Percentiles rank a stretch among this genome's conserved stretches.
Conservation (phyloP, 1,140 invertebrate genomes). For the Maniola jurtina region DNA sequence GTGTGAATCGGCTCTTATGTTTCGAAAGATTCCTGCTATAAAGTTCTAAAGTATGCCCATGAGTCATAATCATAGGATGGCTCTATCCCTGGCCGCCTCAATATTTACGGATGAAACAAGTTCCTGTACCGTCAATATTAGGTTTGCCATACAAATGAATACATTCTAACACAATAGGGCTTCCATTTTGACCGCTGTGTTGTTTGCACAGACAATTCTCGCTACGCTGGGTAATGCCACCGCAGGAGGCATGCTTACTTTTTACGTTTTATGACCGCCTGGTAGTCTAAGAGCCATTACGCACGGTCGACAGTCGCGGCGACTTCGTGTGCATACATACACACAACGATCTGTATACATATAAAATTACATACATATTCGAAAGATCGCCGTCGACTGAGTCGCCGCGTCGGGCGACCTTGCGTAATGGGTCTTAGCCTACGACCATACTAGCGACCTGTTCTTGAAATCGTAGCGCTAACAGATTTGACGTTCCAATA, state of each 20-base stretch:
- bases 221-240: slow-evolving; percentile 56
- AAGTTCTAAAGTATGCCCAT: slow-evolving; percentile 6
- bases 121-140: slow-evolving; percentile 70
- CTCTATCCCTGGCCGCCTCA: slow-evolving; percentile 31
- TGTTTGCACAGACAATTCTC: slow-evolving; percentile 72
- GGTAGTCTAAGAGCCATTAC: slow-evolving; percentile 18
- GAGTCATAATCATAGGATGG: slow-evolving; percentile 46
- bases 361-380: too few relatives aligned
- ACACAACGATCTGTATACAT: too few relatives aligned
- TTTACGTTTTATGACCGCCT: slow-evolving; percentile 53
- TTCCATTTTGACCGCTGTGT: slow-evolving; percentile 71
- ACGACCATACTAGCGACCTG: too few relatives aligned
- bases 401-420: too few relatives aligned
- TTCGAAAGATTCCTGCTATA: background rate
- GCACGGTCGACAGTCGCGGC: background rate
- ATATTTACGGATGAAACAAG: slow-evolving; percentile 68
- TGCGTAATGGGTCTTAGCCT: too few relatives aligned
- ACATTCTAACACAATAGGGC: slow-evolving; percentile 71
- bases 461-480: too few relatives aligned
- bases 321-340: too few relatives aligned
- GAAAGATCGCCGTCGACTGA: too few relatives aligned
- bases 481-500: too few relatives aligned
- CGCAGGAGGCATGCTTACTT: slow-evolving; percentile 46
- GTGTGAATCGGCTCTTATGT: too few relatives aligned
- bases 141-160: slow-evolving; percentile 74